Conservation (phyloP, 2,888 invertebrate species). For the Bugulina stolonifera region DNA sequence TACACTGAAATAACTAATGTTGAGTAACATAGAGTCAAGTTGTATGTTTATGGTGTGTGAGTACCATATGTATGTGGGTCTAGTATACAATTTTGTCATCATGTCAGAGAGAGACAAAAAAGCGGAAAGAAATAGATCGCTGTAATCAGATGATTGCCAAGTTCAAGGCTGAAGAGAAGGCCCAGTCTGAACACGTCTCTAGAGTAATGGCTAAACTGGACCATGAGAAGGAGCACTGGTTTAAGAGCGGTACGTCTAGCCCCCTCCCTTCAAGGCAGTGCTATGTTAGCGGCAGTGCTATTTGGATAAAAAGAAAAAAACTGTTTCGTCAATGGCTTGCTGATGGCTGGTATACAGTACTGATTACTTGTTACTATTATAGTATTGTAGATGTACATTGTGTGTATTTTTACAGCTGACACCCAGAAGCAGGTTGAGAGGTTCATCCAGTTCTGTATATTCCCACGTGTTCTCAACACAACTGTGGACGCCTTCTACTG, state of each 20-base stretch:
- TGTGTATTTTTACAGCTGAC: neutral
- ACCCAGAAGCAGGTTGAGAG: conserved; percentile 25
- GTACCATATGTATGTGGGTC: too few relatives aligned
- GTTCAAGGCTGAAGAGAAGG: conserved; percentile 83
- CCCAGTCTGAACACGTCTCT: conserved; percentile 88
- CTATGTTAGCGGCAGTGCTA: too few relatives aligned
- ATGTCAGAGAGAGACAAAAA: conserved; percentile 66
- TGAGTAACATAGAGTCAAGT: too few relatives aligned
- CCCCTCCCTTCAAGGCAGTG: too few relatives aligned
- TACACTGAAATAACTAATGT: too few relatives aligned
- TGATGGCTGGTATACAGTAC: too few relatives aligned
- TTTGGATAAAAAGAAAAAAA: too few relatives aligned
- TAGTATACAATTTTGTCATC: too few relatives aligned
- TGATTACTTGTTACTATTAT: too few relatives aligned
- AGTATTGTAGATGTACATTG: too few relatives aligned
- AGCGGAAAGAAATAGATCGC: conserved; percentile 90
- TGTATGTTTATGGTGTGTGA: too few relatives aligned
- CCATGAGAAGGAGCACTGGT: conserved; percentile 56
- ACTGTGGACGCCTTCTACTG: conserved; percentile 93
- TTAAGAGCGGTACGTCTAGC: conserved; percentile 40
- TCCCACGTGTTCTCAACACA: conserved; percentile 93
- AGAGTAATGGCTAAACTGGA: conserved; percentile 66
- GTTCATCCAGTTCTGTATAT: conserved; percentile 89
- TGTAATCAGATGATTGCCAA: conserved; percentile 82
- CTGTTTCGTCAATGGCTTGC: too few relatives aligned